Evolutionary conservation across 2,113 vertebrate species (phyloP).

Genomic region (Syngnathoides biaculeatus): DNA sequence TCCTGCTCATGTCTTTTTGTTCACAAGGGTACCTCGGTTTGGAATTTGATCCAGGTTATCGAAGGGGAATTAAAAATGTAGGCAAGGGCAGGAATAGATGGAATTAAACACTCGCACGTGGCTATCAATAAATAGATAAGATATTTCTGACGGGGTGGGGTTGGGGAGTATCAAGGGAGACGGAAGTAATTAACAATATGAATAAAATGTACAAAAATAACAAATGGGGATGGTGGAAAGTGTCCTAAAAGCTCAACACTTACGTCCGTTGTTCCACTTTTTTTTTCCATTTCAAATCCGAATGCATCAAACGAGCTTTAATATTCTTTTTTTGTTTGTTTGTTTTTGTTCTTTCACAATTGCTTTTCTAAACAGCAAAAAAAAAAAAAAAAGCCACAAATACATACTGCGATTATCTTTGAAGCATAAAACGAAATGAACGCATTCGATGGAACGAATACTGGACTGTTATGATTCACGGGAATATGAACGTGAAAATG

Average conservation of each 20-base stretch:
- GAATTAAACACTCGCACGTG: not conserved
- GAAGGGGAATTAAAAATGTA: not conserved
- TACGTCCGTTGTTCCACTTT: conserved; percentile 11
- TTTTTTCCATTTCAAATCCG: conserved; percentile 2
- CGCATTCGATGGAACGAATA: not conserved
- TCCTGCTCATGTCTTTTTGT: not conserved
- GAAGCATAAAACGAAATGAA: not conserved
- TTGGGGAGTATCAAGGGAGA: not conserved
- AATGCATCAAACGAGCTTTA: conserved; percentile 37
- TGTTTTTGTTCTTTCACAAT: conserved; percentile 14
- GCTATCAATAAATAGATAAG: not conserved
- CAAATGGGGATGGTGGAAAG: not conserved
- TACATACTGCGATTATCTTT: not conserved
- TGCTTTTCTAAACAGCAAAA: conserved; percentile 13
- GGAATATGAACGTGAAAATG: not conserved
- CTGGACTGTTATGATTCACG: not conserved
- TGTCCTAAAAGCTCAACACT: conserved; percentile 1
- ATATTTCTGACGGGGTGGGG: not conserved
- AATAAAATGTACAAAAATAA: not conserved
- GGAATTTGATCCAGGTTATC: not conserved
- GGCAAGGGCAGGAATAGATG: not conserved
- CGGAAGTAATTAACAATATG: not conserved
- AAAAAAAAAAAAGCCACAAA: conserved; percentile 8
- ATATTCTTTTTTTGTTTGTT: conserved; percentile 8
- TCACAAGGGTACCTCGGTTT: not conserved